Conservation (phyloP, 30 jellyfish, hydroid and myxozoan species). For the Aurelia aurita complex sp. Pacific region DNA sequence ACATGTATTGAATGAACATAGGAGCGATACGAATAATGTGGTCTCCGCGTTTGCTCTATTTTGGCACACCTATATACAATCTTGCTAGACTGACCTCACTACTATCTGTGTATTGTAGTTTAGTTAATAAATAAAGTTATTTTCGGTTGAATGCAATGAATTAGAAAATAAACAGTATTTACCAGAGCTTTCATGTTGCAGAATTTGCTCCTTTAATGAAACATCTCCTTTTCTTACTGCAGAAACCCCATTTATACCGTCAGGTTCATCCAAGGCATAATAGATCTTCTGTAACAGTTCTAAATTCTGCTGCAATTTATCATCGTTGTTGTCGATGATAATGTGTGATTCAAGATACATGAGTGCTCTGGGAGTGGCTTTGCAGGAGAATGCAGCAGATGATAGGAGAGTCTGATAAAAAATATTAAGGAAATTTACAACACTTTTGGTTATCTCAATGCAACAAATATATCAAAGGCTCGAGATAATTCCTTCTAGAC, state of each 20-base stretch:
- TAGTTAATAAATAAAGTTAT: no score
- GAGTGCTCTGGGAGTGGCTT: conserved; percentile 79
- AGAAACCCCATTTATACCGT: conserved; percentile 86
- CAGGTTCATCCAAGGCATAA: conserved; percentile 86
- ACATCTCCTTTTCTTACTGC: conserved; percentile 77
- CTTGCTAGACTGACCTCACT: no score
- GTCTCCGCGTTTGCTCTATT: no score
- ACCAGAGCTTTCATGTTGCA: conserved; percentile 91
- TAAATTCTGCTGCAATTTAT: conserved; percentile 54
- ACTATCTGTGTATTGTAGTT: no score
- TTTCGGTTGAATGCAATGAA: no score
- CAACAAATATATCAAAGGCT: no score
- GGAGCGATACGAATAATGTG: no score
- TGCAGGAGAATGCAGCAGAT: conserved; percentile 58
- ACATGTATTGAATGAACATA: no score
- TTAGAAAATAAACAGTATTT: background rate
- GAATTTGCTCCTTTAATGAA: conserved; percentile 71
- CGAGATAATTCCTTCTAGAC: no score
- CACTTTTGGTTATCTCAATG: no score
- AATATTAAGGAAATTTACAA: background rate
- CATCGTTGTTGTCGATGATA: conserved; percentile 25
- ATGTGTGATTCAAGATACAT: conserved; percentile 80
- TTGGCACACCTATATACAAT: no score
- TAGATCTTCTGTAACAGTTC: conserved; percentile 73
- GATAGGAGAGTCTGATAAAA: conserved; percentile 30